Evolutionary conservation across 2,888 invertebrate genomes (phyloP).

Genomic region (Vesta saturnalis): DNA sequence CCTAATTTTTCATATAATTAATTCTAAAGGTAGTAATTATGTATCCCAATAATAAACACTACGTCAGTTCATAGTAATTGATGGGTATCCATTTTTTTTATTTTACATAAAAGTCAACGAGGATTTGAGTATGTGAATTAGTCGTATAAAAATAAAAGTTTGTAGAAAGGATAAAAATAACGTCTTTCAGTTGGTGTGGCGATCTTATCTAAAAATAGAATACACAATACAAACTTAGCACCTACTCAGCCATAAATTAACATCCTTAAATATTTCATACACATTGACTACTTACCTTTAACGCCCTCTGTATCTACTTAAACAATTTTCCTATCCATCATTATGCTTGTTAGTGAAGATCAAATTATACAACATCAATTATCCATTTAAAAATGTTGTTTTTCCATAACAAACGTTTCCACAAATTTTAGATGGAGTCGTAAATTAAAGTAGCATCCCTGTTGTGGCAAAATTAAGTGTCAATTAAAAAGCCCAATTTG

Average conservation of each 20-base stretch:
- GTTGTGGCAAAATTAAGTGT: no score
- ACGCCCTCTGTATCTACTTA: not conserved
- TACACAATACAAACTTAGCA: not conserved
- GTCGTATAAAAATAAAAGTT: not conserved
- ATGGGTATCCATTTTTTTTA: not conserved
- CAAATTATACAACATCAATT: no score
- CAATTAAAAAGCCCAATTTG: no score
- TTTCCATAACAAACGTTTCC: no score
- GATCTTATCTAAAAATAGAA: not conserved
- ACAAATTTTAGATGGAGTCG: no score
- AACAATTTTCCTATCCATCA: no score
- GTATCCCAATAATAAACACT: not conserved
- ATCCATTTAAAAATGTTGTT: no score
- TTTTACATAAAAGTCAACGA: not conserved
- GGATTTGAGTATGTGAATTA: not conserved
- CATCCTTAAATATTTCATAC: not conserved
- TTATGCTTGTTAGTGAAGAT: no score
- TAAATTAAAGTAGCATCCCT: no score
- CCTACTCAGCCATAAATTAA: constrained; percentile 1
- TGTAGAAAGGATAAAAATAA: not conserved
- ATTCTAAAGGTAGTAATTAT: no score
- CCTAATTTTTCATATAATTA: no score
- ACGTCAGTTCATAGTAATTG: no score
- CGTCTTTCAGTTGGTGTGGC: not conserved
- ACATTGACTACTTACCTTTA: not conserved